These are phyloP conservation scores for Tadarida brasiliensis DNA, from an alignment of 2,797 vertebrate species.

Conservation along the genomic window DNA sequence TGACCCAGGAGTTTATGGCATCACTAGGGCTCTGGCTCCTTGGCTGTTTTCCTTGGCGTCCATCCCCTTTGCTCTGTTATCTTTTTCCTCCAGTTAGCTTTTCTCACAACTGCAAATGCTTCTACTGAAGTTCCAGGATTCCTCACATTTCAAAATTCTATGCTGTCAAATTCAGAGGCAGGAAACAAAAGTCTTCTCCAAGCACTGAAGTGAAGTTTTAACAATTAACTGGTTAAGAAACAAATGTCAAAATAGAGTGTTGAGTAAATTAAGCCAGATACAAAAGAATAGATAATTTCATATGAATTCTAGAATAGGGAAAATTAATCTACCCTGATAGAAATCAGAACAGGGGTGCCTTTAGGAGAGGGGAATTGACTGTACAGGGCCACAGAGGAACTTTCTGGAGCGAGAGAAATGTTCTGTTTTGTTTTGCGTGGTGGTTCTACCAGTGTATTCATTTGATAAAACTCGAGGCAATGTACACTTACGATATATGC, in stretches of 20 bases:
- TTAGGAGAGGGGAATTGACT: neutral
- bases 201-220: neutral
- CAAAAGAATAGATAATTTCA: neutral
- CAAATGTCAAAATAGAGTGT: neutral
- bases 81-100: neutral
- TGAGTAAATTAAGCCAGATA: constrained; percentile 15
- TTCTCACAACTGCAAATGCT: neutral
- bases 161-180: neutral
- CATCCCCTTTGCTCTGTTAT: neutral
- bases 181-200: neutral
- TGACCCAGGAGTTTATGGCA: neutral
- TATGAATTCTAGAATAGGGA: neutral
- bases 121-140: neutral
- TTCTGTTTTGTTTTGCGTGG: neutral
- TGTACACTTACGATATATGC: neutral
- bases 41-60: neutral
- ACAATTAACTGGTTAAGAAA: neutral
- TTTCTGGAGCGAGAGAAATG: neutral
- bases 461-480: neutral
- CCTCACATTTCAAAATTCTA: neutral
- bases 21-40: neutral
- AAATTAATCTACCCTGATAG: neutral
- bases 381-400: neutral
- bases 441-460: neutral
- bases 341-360: neutral